These are phyloP conservation scores for Clepsis dumicolana DNA, from an alignment of 2,888 invertebrate genomes.

Conservation along the genomic window DNA sequence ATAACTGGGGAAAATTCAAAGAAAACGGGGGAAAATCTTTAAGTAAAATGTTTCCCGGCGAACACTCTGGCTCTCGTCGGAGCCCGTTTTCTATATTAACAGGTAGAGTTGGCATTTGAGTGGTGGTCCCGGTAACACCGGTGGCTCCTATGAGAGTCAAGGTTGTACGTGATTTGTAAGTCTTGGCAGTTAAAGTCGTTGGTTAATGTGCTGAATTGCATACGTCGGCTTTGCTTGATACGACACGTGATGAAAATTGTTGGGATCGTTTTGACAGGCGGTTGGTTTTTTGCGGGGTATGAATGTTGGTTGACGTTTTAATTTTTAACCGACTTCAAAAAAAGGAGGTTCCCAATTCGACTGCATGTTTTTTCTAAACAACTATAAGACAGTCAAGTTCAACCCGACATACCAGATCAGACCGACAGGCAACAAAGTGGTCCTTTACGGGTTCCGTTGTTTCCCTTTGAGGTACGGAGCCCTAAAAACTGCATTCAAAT, in stretches of 20 bases:
- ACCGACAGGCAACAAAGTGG: no score
- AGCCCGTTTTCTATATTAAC: not conserved
- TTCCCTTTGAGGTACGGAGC: no score
- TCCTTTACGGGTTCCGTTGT: no score
- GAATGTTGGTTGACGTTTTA: not conserved
- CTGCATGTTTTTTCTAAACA: no score
- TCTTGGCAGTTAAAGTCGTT: conserved; percentile 39
- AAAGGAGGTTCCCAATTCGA: no score
- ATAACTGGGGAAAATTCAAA: conserved; percentile 62
- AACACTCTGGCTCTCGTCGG: conserved; percentile 10
- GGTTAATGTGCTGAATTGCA: conserved; percentile 59
- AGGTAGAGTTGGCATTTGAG: conserved; percentile 35
- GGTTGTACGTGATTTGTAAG: not conserved
- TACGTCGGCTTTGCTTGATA: conserved; percentile 40
- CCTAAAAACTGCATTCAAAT: no score
- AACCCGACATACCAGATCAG: no score
- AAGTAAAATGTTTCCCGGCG: conserved; percentile 11
- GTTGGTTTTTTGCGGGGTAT: not conserved
- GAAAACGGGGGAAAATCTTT: conserved; percentile 57
- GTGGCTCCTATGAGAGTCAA: not conserved
- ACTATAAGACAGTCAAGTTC: no score
- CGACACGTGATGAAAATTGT: conserved; percentile 23
- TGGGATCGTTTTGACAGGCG: conserved; percentile 22
- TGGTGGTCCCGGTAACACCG: conserved; percentile 33
- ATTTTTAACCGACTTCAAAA: not conserved